Base-by-base conservation (phyloP, 2,113 vertebrate genomes). In the Megaceryle torquata region DNA sequence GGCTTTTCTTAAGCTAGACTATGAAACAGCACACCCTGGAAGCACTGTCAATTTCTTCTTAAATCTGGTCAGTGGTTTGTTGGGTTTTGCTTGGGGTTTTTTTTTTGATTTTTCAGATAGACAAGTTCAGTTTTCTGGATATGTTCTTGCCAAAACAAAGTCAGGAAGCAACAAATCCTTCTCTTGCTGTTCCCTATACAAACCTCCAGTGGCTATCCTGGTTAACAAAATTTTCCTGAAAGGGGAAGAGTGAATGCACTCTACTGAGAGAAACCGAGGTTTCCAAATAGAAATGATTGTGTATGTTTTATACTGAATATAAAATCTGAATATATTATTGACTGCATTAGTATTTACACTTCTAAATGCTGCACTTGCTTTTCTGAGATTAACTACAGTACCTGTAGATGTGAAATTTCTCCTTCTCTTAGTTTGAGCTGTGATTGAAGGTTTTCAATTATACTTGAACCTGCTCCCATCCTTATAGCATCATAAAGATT, bases 361-460 rank as follows among this genome's bases (percentile, higher is more conserved):
- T 76, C 46, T 1, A 82, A 71, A 61, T 10, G 13, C 33, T 39
- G 9, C 20, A 15, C 46, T 69, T 51, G 39, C 11, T 76, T 65
- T 57, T 5, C 1, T 3, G 29, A 37, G 39, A 82, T 51, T 68
- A 43, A 79, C 44, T 61, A 67, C 39, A 83, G 43, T 98, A 99
- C 99, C 99, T 99, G 99, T 24, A 99, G 97, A 95, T 99, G 99
- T 65, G 97, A 98, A 65, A 99, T 99, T 97, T 99, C 99, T 90
- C 99, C 99, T 94, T 99, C 99, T 96, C 98, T 97, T 65, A 99
- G 98, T 96, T 99, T 99, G 78, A 99, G 97, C 96, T 99, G 99
- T 37, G 99, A 99, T 88, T 99, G 99, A 59, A 99, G 98, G 96
- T 99, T 99, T 97, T 99, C 99, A 39, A 99, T 97, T 86, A 99